phyloP scores from a whole-genome alignment of 2,113 vertebrate species.

The Ammodytes dubius region DNA sequence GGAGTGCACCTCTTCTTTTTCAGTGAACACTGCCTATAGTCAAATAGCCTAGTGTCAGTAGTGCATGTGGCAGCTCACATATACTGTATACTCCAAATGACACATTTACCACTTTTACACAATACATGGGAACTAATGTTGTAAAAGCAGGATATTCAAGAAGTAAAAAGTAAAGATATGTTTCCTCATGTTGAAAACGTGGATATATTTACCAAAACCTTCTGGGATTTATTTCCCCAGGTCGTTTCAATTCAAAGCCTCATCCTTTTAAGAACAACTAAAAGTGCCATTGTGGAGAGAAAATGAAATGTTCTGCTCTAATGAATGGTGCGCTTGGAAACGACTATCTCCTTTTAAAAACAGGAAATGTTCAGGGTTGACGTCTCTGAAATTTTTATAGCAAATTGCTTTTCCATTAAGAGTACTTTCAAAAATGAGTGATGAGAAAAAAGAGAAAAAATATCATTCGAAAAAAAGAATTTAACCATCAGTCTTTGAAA shows the following conservation, averaged over 20 bases:
- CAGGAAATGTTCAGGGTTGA: neutral
- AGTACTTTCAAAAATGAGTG: conserved; percentile 4
- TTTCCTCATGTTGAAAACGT: too few relatives aligned
- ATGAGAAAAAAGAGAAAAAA: neutral
- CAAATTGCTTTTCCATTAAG: neutral
- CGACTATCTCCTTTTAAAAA: neutral
- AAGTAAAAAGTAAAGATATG: too few relatives aligned
- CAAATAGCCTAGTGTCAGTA: neutral
- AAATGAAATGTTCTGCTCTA: neutral
- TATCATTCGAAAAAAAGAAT: neutral
- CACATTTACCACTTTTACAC: neutral
- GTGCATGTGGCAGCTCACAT: neutral
- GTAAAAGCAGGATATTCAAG: neutral
- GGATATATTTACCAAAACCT: too few relatives aligned
- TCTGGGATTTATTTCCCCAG: too few relatives aligned
- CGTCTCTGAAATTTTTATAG: neutral
- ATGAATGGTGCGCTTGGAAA: neutral
- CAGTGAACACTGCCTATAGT: neutral
- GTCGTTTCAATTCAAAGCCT: too few relatives aligned
- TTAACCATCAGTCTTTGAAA: neutral
- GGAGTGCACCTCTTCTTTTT: neutral
- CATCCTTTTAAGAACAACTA: too few relatives aligned
- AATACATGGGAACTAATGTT: neutral
- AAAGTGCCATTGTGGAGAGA: neutral
- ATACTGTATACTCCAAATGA: neutral